Conservation (phyloP, 2,888 invertebrate species). For the Matsumyia berberina region DNA sequence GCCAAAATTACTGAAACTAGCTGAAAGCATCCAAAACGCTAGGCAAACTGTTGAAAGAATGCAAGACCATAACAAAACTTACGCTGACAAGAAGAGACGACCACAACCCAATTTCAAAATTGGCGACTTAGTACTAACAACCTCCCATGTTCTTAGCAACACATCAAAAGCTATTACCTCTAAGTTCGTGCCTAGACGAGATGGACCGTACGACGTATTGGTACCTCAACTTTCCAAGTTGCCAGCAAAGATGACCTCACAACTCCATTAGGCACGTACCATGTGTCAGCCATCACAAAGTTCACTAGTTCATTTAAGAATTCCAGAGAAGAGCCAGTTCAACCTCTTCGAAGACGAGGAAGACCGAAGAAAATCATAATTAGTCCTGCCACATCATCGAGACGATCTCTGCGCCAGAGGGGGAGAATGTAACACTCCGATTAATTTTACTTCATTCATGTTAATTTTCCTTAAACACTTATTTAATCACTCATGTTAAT, state of each 20-base stretch:
- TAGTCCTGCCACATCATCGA: too few species aligned
- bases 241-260: not conserved
- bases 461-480: too few species aligned
- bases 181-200: slow-evolving; percentile 1
- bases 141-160: slow-evolving; percentile 4
- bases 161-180: not conserved
- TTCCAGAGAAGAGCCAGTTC: not conserved
- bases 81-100: not conserved
- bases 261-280: not conserved
- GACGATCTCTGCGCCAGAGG: not conserved
- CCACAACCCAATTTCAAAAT: not conserved
- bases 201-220: not conserved
- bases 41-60: too few species aligned
- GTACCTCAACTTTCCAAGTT: not conserved
- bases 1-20: too few species aligned
- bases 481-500: too few species aligned
- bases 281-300: not conserved
- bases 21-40: too few species aligned
- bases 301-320: too few species aligned
- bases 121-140: slow-evolving; percentile 5
- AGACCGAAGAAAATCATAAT: not conserved
- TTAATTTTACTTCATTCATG: too few species aligned
- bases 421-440: not conserved
- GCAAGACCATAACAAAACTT: not conserved
- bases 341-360: not conserved